Conservation (phyloP, 1,140 invertebrate genomes). For the Drosophila punjabiensis region DNA sequence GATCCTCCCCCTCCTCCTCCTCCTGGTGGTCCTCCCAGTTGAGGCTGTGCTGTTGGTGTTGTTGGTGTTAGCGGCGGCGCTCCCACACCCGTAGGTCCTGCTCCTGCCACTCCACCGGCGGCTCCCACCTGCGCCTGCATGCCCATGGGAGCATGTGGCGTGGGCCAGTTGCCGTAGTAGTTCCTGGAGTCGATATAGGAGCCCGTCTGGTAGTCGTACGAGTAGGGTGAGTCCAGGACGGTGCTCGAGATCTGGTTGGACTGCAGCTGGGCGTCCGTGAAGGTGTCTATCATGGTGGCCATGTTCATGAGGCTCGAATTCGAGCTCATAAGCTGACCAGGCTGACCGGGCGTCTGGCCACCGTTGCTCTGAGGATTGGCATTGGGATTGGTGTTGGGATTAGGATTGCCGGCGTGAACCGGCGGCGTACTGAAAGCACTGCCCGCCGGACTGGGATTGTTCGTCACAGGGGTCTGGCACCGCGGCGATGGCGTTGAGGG, state of each 20-base stretch:
- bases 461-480: constrained; percentile 85
- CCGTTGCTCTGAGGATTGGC: constrained; percentile 48
- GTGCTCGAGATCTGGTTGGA: constrained; percentile 93
- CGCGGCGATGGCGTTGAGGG: constrained; percentile 83
- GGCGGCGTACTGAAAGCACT: constrained; percentile 83
- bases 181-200: constrained; percentile 85
- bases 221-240: constrained; percentile 91
- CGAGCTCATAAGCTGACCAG: constrained; percentile 85
- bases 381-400: constrained; percentile 45
- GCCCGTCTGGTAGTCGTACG: constrained; percentile 88
- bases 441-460: constrained; percentile 83
- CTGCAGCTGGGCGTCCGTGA: constrained; percentile 91
- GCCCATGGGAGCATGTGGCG: constrained; percentile 64
- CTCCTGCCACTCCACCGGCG: constrained; percentile 5
- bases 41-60: constrained; percentile 58
- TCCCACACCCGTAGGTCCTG: too few relatives aligned
- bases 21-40: too few relatives aligned
- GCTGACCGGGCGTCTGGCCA: constrained; percentile 32
- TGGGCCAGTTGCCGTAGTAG: constrained; percentile 84
- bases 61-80: constrained; percentile 54
- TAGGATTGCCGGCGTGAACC: constrained; percentile 66
- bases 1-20: constrained; percentile 8
- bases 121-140: constrained; percentile 53
- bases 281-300: constrained; percentile 91
- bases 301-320: constrained; percentile 89